phyloP scores from a whole-genome alignment of 2,797 vertebrate genomes.

The Buphagus erythrorhynchus region DNA sequence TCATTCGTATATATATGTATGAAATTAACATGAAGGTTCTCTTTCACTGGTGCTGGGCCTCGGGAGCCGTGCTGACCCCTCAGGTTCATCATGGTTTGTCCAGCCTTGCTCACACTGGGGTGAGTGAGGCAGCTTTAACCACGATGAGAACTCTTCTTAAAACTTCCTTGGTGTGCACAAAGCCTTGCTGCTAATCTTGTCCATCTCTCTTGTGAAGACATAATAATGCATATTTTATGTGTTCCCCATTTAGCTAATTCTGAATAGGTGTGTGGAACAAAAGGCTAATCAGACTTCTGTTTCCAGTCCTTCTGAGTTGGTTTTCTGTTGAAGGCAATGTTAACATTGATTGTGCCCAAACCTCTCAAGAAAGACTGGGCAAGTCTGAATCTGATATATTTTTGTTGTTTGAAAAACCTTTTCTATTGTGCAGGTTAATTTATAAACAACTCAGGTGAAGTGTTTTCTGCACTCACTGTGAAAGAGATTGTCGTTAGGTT shows the following conservation, averaged over 20 bases:
- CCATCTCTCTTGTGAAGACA: constrained; percentile 37
- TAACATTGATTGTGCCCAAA: background rate
- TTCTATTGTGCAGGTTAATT: background rate
- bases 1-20: background rate
- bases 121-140: background rate
- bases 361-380: background rate
- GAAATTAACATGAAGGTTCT: background rate
- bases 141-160: background rate
- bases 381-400: background rate
- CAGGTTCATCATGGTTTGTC: background rate
- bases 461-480: background rate
- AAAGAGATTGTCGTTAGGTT: background rate
- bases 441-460: background rate
- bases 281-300: background rate
- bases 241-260: constrained; percentile 8
- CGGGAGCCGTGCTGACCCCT: background rate
- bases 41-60: background rate
- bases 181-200: constrained; percentile 28
- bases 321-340: constrained; percentile 11
- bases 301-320: background rate
- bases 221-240: background rate
- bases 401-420: background rate
- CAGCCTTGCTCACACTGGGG: background rate
- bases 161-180: background rate
- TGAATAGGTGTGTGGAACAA: constrained; percentile 27